These are phyloP conservation scores for Azorinus chamasolen DNA, from an alignment of 2,888 invertebrate species.

Conservation along the genomic window DNA sequence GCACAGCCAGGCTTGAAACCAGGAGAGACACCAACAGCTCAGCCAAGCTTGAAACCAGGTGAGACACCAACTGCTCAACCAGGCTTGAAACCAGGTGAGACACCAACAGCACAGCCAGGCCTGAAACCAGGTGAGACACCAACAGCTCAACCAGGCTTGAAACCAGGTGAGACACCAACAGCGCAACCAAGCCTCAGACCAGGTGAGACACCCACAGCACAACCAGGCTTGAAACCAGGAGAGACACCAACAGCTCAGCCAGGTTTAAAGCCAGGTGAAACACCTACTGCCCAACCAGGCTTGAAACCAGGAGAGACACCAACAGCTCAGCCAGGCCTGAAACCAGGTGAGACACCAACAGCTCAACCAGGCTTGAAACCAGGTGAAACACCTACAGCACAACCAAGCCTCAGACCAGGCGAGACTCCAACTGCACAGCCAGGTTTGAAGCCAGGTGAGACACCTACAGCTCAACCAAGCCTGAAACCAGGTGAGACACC, in stretches of 20 bases:
- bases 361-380: constrained; percentile 32
- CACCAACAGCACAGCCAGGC: constrained; percentile 51
- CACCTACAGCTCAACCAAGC: constrained; percentile 52
- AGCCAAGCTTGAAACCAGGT: constrained; percentile 42
- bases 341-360: constrained; percentile 46
- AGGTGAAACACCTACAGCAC: constrained; percentile 59
- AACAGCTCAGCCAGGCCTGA: constrained; percentile 53
- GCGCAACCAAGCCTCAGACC: constrained; percentile 44
- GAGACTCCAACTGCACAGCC: constrained; percentile 50
- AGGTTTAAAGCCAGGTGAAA: constrained; percentile 57
- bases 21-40: constrained; percentile 50
- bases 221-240: constrained; percentile 42
- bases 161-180: constrained; percentile 46
- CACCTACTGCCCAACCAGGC: constrained; percentile 38
- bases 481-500: constrained; percentile 41
- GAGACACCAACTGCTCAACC: constrained; percentile 45
- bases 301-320: constrained; percentile 45
- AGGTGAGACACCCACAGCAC: constrained; percentile 53
- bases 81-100: constrained; percentile 21
- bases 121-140: constrained; percentile 43
- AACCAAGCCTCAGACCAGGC: constrained; percentile 42
- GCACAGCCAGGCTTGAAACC: constrained; percentile 42
- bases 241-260: constrained; percentile 51
- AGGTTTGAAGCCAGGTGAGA: constrained; percentile 36
- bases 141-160: constrained; percentile 47